Conservation (phyloP, 2,888 invertebrate species). For the Cheilosia pagana region DNA sequence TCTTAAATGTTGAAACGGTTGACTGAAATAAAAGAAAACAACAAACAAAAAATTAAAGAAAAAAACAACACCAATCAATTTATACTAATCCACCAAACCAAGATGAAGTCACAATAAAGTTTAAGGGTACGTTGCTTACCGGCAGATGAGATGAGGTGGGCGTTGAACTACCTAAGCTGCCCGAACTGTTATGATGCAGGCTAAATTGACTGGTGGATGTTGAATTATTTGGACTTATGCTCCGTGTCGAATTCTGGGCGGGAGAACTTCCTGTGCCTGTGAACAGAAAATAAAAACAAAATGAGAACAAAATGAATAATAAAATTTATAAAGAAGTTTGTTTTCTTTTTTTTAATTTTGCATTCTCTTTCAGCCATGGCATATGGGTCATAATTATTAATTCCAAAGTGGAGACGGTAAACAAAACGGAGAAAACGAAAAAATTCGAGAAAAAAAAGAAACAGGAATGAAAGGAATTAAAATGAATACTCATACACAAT, state of each 20-base stretch:
- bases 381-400: slow-evolving; percentile 75
- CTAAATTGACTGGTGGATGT: slow-evolving; percentile 84
- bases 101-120: slow-evolving; percentile 12
- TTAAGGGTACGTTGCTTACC: slow-evolving; percentile 76
- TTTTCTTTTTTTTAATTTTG: slow-evolving; percentile 41
- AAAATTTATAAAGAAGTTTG: slow-evolving; percentile 45
- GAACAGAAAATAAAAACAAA: slow-evolving; percentile 69
- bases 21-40: slow-evolving; percentile 77
- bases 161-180: slow-evolving; percentile 83
- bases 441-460: slow-evolving; percentile 3
- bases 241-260: slow-evolving; percentile 84
- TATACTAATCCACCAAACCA: slow-evolving; percentile 7
- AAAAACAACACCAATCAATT: slow-evolving; percentile 44
- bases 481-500: slow-evolving; percentile 69
- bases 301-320: slow-evolving; percentile 48
- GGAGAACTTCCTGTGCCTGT: slow-evolving; percentile 84
- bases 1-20: slow-evolving; percentile 83
- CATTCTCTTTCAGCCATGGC: slow-evolving; percentile 50
- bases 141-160: slow-evolving; percentile 83
- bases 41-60: not conserved
- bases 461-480: slow-evolving; percentile 38
- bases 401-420: slow-evolving; percentile 46
- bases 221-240: slow-evolving; percentile 84
- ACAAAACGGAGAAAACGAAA: not conserved
- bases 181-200: slow-evolving; percentile 83